These are phyloP conservation scores for Cnemophilus loriae DNA, from an alignment of 2,113 vertebrate species.

Conservation along the genomic window DNA sequence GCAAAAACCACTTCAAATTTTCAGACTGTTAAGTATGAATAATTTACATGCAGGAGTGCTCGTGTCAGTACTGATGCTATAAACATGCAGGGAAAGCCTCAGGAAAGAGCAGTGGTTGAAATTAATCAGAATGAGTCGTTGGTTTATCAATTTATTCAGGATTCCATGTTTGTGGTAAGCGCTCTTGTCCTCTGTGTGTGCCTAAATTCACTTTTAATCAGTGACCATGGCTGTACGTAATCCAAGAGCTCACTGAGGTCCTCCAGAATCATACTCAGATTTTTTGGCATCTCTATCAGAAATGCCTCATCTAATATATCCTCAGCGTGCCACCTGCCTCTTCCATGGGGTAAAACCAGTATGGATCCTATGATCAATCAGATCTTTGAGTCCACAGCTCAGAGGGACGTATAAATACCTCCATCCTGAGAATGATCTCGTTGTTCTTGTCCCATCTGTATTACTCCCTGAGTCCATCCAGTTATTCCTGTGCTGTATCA, in stretches of 20 bases:
- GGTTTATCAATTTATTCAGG: background rate
- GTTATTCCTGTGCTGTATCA: background rate
- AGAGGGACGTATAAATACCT: background rate
- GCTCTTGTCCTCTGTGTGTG: background rate
- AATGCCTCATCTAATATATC: background rate
- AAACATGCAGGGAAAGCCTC: background rate
- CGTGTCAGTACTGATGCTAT: accelerated
- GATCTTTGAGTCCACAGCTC: background rate
- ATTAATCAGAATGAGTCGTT: background rate
- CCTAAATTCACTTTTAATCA: background rate
- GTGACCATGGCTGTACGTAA: background rate
- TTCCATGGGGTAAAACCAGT: background rate
- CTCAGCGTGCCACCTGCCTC: background rate
- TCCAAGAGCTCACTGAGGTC: background rate
- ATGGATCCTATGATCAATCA: background rate
- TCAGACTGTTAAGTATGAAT: background rate
- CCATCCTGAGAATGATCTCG: background rate
- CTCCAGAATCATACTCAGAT: background rate
- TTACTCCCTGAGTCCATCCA: background rate
- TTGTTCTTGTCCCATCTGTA: background rate
- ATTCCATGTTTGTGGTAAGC: background rate
- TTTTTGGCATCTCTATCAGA: background rate
- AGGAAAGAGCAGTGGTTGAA: background rate
- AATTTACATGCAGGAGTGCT: background rate
- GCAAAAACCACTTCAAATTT: background rate